Base-by-base conservation (phyloP, 1,140 invertebrate species). In the Eupristina koningsbergeri region DNA sequence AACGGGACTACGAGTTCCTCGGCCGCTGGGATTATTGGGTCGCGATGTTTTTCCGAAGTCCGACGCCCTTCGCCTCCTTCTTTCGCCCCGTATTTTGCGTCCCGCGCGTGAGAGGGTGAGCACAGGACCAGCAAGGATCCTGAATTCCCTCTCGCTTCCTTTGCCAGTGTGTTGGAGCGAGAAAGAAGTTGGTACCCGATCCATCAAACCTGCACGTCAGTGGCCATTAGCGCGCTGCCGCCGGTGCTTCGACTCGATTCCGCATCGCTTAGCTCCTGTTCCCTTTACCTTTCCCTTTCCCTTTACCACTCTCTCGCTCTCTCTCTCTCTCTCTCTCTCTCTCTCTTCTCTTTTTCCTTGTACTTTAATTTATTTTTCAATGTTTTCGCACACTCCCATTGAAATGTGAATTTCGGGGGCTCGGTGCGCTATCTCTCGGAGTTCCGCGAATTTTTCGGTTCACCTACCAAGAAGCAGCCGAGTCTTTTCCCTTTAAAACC, bases 171-270 rank as follows among this genome's bases (percentile, higher is more conserved):
- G 81, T 85, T 82, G 74, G 61, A 83, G 87, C 86, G 80, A n/a
- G n/a, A n/a, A n/a, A n/a, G n/a, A n/a, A n/a, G n/a, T 84, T 88
- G 88, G 87, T 89, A 89, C 90, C 89, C 93, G 92, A 94, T 93
- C 93, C 93, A 94, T 94, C 93, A 94, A 93, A 91, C 91, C 89
- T 90, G 89, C 88, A 91, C 91, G 93, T 93, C 93, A 93, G 92
- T 93, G 93, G 92, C 93, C 93, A 94, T 94, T 94, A 94, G 93
- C 92, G 93, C 92, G 91, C 93, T 93, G 92, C 91, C 92, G 91
- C 89, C 89, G 91, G 90, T 88, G 88, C 84, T 81, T 90, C 88
- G 89, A 85, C 80, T 76, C 86, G 85, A 88, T 87, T 87, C 86
- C 87, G 85, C 79, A 73, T 83, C 81, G 50, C 81, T 81, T 83